Evolutionary conservation across 1,140 invertebrate genomes (phyloP).

Genomic region (Antheraea pernyi): DNA sequence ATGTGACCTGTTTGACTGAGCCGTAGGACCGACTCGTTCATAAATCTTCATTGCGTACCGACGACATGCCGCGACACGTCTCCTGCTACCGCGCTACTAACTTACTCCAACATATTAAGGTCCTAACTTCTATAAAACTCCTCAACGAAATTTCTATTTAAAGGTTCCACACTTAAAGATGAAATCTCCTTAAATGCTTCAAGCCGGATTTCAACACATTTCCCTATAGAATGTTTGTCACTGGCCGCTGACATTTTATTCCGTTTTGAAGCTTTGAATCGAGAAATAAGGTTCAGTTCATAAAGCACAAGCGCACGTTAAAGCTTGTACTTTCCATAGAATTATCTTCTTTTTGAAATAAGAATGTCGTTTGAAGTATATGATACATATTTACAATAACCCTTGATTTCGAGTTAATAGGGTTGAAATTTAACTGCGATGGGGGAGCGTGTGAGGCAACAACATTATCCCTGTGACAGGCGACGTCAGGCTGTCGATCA

Average conservation of each 20-base stretch:
- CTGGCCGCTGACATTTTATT: neutral
- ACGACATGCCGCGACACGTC: constrained; percentile 75
- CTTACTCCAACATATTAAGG: constrained; percentile 31
- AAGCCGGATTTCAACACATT: constrained; percentile 28
- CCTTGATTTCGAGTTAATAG: constrained; percentile 20
- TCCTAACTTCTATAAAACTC: constrained; percentile 29
- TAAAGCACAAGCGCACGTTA: constrained; percentile 33
- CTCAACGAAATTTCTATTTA: constrained; percentile 27
- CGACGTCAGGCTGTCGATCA: constrained; percentile 76
- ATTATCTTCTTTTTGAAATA: constrained; percentile 38
- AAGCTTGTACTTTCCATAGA: constrained; percentile 69
- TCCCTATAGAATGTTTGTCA: constrained; percentile 34
- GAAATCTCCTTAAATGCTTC: constrained; percentile 12
- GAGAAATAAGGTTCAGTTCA: constrained; percentile 47
- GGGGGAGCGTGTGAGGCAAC: constrained; percentile 29
- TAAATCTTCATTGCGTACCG: constrained; percentile 78
- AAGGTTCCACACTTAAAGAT: constrained; percentile 22
- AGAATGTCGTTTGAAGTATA: constrained; percentile 44
- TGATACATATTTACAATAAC: constrained; percentile 15
- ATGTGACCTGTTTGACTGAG: constrained; percentile 45
- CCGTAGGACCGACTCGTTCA: constrained; percentile 54
- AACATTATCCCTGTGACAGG: constrained; percentile 76
- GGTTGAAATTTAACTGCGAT: constrained; percentile 25
- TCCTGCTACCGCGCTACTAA: constrained; percentile 67
- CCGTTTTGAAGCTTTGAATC: neutral